A percentile compares a stretch with the other conserved stretches of the same genome.
Conservation (phyloP, 2,113 vertebrate species). For the Suncus etruscus region DNA sequence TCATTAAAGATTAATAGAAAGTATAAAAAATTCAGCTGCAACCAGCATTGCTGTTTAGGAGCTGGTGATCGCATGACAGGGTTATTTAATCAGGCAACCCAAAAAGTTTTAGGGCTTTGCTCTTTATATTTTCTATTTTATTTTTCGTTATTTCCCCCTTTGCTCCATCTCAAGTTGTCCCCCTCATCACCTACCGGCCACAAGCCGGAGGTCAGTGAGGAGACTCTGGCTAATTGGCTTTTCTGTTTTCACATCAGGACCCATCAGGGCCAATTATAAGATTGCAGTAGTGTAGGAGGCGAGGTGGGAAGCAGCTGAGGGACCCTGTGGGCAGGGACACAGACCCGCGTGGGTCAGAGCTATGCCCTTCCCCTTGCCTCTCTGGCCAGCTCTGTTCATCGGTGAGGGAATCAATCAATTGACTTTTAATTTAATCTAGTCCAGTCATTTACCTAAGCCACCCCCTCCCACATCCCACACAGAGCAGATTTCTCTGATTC, state of each 20-base stretch:
- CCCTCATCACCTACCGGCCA: slow-evolving; percentile 80
- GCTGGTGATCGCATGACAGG: slow-evolving; percentile 93
- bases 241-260: slow-evolving; percentile 88
- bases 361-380: slow-evolving; percentile 72
- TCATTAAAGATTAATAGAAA: slow-evolving; percentile 96
- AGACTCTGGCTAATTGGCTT: slow-evolving; percentile 91
- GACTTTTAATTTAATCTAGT: slow-evolving; percentile 91
- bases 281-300: slow-evolving; percentile 82
- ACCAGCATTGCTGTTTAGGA: slow-evolving; percentile 93
- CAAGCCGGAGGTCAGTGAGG: slow-evolving; percentile 87
- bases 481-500: slow-evolving; percentile 90
- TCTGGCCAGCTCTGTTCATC: slow-evolving; percentile 88
- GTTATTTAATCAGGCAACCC: slow-evolving; percentile 95
- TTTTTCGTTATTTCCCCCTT: slow-evolving; percentile 55
- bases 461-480: slow-evolving; percentile 18
- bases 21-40: slow-evolving; percentile 91
- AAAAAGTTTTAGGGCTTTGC: slow-evolving; percentile 91
- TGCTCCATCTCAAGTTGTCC: slow-evolving; percentile 83
- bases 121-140: slow-evolving; percentile 82
- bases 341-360: not conserved
- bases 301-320: slow-evolving; percentile 39
- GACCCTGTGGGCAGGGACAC: slow-evolving; percentile 68
- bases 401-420: slow-evolving; percentile 88
- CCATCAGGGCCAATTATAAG: slow-evolving; percentile 90
- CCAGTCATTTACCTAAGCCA: not conserved